Evolutionary conservation across 2,888 invertebrate species (phyloP).

Genomic region (Linhomoeus sp.): DNA sequence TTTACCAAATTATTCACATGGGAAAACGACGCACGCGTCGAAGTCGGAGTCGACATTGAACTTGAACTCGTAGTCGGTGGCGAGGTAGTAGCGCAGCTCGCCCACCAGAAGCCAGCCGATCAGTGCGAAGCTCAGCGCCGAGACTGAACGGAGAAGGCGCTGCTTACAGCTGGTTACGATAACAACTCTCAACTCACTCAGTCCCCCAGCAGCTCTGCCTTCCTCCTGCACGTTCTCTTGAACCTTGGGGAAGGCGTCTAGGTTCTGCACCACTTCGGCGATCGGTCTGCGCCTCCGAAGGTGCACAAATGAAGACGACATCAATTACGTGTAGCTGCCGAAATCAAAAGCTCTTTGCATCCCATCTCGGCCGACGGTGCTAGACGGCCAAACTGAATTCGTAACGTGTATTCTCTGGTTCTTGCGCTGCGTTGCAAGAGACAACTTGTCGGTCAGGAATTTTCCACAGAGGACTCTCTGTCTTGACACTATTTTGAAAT

Average conservation of each 20-base stretch:
- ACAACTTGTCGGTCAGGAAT: no score
- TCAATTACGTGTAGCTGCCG: no score
- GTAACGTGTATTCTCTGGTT: no score
- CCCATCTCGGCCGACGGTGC: no score
- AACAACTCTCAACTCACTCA: conserved; percentile 36
- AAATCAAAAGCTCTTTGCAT: no score
- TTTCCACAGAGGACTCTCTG: no score
- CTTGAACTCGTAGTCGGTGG: conserved; percentile 58
- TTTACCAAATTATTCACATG: no score
- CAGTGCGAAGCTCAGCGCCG: conserved; percentile 40
- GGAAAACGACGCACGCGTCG: conserved; percentile 38
- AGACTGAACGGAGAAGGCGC: conserved; percentile 28
- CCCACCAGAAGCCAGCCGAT: conserved; percentile 59
- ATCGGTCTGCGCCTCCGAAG: conserved; percentile 32
- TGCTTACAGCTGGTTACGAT: neutral
- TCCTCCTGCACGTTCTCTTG: conserved; percentile 62
- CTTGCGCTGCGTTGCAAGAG: no score
- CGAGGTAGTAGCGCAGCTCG: conserved; percentile 62
- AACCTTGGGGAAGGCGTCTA: conserved; percentile 87
- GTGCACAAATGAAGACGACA: no score
- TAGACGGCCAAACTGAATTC: no score
- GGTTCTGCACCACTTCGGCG: conserved; percentile 60
- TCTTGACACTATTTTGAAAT: no score
- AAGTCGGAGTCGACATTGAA: conserved; percentile 75
- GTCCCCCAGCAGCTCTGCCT: conserved; percentile 69